Evolutionary conservation across 2,113 vertebrate species (phyloP), one percentile per base, ranked within the genome.

Genomic region (Promerops cafer): DNA sequence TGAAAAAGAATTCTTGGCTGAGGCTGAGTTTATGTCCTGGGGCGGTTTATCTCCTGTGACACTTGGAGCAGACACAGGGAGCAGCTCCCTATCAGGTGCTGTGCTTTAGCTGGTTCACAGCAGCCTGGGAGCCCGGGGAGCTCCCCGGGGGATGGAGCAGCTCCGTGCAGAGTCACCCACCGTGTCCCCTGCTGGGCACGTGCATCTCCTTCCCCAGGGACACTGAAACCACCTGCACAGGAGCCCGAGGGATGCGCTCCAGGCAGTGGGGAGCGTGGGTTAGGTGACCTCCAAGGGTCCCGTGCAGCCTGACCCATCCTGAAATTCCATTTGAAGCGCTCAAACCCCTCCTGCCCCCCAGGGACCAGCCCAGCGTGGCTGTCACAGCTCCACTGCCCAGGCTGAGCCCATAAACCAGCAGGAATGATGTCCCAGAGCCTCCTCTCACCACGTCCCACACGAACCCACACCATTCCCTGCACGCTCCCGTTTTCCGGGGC

Each of bases 1-100:
- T 42, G 47, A 16, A 19, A 64, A 86, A 65, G 83, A 81, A 93
- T 96, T 91, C 91, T 74, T 86, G 90, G 90, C 87, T 52, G 91
- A 45, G 57, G 63, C 6, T 28, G 75, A 76, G 81, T 40, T 90
- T 40, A 11, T 13, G 45, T 74, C 82, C 93, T 13, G 1, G 75
- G 66, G 79, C 33, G 13, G 19, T 88, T 96, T 57, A 44, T 89
- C 77, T 95, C 52, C 87, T 45, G 59, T 79, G 69, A 33, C 64
- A 2, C 45, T 18, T 3, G 14, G 50, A 54, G 94, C 69, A 42
- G 79, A 22, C 7, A 76, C 20, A 65, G 89, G 59, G 85, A 60
- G 40, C 54, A 63, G 65, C n/a, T 78, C 39, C 47, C 1, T 59
- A 7, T 64, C 68, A 52, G 78, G 59, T 66, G 69, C 54, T 70